Conservation (phyloP, 1,140 invertebrate genomes). For the Musca vetustissima region DNA sequence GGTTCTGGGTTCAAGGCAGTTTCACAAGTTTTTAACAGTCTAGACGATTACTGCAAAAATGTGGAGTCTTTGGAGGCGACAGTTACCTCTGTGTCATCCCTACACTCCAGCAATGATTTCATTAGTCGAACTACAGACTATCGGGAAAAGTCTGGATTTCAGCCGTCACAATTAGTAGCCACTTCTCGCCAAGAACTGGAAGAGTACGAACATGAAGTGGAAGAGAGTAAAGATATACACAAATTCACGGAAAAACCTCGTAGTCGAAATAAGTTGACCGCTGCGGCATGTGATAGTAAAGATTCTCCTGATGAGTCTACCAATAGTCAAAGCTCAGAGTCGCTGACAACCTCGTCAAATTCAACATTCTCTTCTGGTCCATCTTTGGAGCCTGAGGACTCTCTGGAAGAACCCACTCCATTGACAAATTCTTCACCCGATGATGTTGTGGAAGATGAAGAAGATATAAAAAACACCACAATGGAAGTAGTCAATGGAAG, state of each 20-base stretch:
- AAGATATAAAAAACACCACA: neutral
- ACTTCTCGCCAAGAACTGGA: neutral
- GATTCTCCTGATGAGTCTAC: slow-evolving; percentile 24
- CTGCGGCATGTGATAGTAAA: neutral
- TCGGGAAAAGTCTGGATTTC: neutral
- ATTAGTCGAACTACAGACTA: neutral
- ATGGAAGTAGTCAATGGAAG: too few species aligned
- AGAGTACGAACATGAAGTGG: slow-evolving; percentile 33
- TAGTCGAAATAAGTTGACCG: slow-evolving; percentile 15
- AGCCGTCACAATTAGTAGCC: neutral
- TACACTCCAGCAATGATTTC: neutral
- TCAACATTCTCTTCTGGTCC: slow-evolving; percentile 54
- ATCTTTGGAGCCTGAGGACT: slow-evolving; percentile 42
- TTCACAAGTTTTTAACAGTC: slow-evolving; percentile 63
- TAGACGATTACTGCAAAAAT: slow-evolving; percentile 65
- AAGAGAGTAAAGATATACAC: slow-evolving; percentile 35
- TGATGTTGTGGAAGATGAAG: neutral
- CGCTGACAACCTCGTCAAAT: slow-evolving; percentile 50
- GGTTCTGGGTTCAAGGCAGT: slow-evolving; percentile 42
- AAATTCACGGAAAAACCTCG: slow-evolving; percentile 42
- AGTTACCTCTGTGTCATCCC: too few species aligned
- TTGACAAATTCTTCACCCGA: slow-evolving; percentile 6
- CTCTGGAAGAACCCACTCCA: slow-evolving; percentile 37
- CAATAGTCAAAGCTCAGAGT: slow-evolving; percentile 39
- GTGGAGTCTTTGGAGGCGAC: slow-evolving; percentile 49